Evolutionary conservation across 1,140 invertebrate genomes (phyloP).

Genomic region (Odontomachus brunneus): DNA sequence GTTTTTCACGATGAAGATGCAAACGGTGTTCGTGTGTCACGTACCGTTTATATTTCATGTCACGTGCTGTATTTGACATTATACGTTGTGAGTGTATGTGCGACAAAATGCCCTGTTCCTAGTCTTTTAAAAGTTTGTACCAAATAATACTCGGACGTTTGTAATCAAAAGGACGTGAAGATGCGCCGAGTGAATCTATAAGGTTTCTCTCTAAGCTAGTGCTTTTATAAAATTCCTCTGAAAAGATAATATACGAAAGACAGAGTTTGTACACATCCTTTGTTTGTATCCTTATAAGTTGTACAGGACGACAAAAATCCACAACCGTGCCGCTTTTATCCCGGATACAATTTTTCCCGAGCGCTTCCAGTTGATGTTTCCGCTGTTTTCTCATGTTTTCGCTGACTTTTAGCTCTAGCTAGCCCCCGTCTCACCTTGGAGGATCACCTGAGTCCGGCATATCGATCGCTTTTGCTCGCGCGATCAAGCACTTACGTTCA

Average conservation of each 20-base stretch:
- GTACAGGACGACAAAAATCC: not conserved
- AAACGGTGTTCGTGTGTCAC: not conserved
- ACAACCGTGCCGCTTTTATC: not conserved
- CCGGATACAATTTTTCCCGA: no score
- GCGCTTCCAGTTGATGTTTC: not conserved
- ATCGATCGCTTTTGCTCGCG: not conserved
- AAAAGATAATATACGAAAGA: not conserved
- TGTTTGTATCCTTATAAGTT: no score
- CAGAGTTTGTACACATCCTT: no score
- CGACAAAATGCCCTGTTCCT: constrained; percentile 51
- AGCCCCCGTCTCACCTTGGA: no score
- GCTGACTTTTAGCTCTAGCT: not conserved
- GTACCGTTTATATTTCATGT: not conserved
- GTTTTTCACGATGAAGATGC: constrained; percentile 2
- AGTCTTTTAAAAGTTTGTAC: constrained; percentile 66
- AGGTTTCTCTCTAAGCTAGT: not conserved
- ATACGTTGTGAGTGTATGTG: not conserved
- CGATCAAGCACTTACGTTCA: not conserved
- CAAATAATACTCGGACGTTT: constrained; percentile 63
- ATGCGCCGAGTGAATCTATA: not conserved
- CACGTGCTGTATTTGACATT: not conserved
- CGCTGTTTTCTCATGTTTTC: not conserved
- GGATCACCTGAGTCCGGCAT: not conserved
- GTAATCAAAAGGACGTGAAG: constrained; percentile 26
- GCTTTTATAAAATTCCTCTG: not conserved